phyloP scores from a whole-genome alignment of 2,888 invertebrate species.

The Rhingia campestris region DNA sequence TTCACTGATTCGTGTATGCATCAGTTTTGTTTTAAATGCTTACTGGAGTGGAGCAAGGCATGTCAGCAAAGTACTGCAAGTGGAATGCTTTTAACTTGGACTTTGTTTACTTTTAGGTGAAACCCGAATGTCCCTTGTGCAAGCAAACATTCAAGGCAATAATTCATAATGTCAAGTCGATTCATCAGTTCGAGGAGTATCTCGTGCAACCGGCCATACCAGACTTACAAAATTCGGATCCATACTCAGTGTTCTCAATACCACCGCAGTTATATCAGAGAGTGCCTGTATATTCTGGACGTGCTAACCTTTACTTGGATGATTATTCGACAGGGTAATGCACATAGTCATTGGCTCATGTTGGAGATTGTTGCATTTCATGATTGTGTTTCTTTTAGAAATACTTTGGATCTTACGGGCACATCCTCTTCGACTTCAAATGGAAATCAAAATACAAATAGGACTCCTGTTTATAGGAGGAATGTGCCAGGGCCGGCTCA shows the following conservation, averaged over 20 bases:
- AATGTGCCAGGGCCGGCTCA: slow-evolving; percentile 75
- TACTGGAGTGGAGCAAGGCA: slow-evolving; percentile 95
- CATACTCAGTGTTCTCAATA: slow-evolving; percentile 50
- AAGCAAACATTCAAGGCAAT: slow-evolving; percentile 95
- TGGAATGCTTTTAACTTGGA: slow-evolving; percentile 36
- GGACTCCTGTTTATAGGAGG: slow-evolving; percentile 27
- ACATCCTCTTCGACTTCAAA: slow-evolving; percentile 58
- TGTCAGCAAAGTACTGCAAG: not conserved
- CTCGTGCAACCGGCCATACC: slow-evolving; percentile 82
- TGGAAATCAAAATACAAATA: slow-evolving; percentile 23
- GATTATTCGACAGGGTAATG: slow-evolving; percentile 47
- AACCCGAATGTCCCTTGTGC: slow-evolving; percentile 96
- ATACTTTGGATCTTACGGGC: slow-evolving; percentile 68
- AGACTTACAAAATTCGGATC: slow-evolving; percentile 53
- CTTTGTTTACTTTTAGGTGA: slow-evolving; percentile 86
- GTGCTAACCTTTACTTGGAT: slow-evolving; percentile 56
- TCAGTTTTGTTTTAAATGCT: slow-evolving; percentile 96
- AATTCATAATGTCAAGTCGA: slow-evolving; percentile 94
- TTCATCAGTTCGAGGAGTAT: slow-evolving; percentile 94
- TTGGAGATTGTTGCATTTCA: not conserved
- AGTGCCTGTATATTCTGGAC: slow-evolving; percentile 53
- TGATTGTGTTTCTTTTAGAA: slow-evolving; percentile 21
- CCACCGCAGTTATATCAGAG: slow-evolving; percentile 61
- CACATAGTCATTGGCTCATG: not conserved
- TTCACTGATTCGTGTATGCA: slow-evolving; percentile 96